Evolutionary conservation across 2,797 vertebrate species (phyloP), one percentile per base, ranked within the genome.

Genomic region (Microchirus variegatus): DNA sequence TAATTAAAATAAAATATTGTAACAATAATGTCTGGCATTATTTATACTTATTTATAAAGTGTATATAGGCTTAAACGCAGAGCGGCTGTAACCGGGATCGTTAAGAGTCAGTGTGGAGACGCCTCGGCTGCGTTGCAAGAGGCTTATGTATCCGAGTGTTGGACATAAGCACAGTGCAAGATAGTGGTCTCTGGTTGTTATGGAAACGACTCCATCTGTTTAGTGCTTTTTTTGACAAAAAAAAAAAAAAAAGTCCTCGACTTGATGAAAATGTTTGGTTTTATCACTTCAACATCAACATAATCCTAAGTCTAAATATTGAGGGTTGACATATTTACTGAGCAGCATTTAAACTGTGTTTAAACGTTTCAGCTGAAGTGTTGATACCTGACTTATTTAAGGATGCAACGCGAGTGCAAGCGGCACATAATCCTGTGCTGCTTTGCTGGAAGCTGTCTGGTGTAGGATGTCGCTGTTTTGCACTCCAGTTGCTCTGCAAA

Each of bases 401-500:
- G 63, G 69, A 63, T 60, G 52, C 72, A 51, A 59, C 49, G 9
- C 54, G 46, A 75, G 72, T 48, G 40, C 4, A 66, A 85, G 71
- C 63, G 9, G 41, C 69, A 56, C 55, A 47, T 78, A 73, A 86
- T 85, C 77, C 68, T 64, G 73, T 67, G 44, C 53, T 19, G 70
- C 64, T 78, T 77, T 55, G 70, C 77, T 78, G 58, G 44, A 71
- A 85, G 77, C 75, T 3, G 48, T 70, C 76, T 78, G 9, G 1
- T 17, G 1, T 17, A 44, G 53, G 59, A 51, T 56, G 63, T 61
- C 63, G 60, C 60, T 14, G 65, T 63, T 67, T 18, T 66, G 53
- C 76, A 69, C 67, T 74, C 42, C 65, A 67, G 63, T 82, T 63
- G 44, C 72, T 81, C 68, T 67, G 77, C 78, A 82, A 86, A 84